Base-by-base conservation (phyloP, 2,797 vertebrate species). In the Melanotaenia nigrans region DNA sequence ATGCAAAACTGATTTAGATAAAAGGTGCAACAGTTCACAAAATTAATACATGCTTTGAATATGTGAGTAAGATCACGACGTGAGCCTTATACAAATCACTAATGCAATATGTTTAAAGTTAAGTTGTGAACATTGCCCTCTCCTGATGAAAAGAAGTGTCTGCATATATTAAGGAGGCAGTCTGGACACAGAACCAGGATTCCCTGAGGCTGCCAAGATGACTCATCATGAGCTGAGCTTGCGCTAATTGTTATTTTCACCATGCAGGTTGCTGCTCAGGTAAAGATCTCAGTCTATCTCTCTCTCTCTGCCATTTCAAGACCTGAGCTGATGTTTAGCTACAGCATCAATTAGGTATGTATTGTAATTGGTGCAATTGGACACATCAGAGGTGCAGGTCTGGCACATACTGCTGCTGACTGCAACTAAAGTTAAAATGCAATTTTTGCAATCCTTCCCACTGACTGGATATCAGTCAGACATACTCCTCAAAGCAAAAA, bases 101-200 rank as follows among this genome's bases (percentile, higher is more conserved):
- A 67, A 58, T 78, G 66, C 28, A 76, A 64, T 68, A 59, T 67
- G 77, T 82, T 33, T 85, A 40, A 80, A 71, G 75, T 82, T 74
- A 61, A 62, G 78, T 72, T 91, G 87, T 75, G 78, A 94, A 91
- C 87, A 93, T 89, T 87, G 88, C 92, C 92, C 86, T 92, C 92
- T 94, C 78, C 89, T 91, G 91, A 90, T 88, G 78, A 83, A 87
- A 92, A 82, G 63, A 83, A 64, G 84, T 28, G 78, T 51, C 78
- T 89, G 85, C 91, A 92, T 85, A 85, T 74, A 84, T 87, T 78
- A 86, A 77, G 60, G 62, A 77, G 77, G 79, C 77, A 78, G 84
- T 77, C 83, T 69, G 75, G 79, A 84, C 80, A 72, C 28, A 82
- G 69, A 62, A 78, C 83, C 79, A 84, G 70, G 66, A 78, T 78